Percentiles rank a stretch among this genome's conserved stretches.
phyloP scores from a whole-genome alignment of 2,888 invertebrate genomes.

The Prionchulus punctatus region DNA sequence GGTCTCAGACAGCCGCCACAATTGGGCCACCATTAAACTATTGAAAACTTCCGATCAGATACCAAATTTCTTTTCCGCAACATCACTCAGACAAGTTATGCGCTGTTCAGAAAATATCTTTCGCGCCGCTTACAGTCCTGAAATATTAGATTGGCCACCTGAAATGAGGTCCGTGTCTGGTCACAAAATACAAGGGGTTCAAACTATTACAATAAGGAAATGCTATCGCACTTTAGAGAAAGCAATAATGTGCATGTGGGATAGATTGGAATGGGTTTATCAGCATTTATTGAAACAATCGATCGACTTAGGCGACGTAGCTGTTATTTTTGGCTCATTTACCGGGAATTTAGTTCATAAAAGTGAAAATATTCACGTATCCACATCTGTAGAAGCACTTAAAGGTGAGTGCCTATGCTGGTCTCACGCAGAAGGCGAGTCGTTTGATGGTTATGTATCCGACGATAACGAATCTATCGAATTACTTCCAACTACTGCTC shows the following conservation, averaged over 20 bases:
- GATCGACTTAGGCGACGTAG: not conserved
- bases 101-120: not conserved
- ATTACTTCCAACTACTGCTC: no score
- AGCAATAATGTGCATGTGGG: not conserved
- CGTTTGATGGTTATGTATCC: no score
- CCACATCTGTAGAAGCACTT: no score
- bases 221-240: not conserved
- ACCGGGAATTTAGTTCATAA: no score
- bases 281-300: not conserved
- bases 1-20: not conserved
- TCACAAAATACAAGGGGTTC: not conserved
- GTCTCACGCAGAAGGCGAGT: no score
- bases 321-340: not conserved
- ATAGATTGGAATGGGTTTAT: not conserved
- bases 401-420: no score
- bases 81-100: not conserved
- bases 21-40: not conserved
- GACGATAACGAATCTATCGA: no score
- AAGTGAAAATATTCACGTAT: no score
- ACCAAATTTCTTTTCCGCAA: not conserved
- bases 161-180: not conserved
- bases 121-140: not conserved
- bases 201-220: not conserved
- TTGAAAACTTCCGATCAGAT: not conserved
- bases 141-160: not conserved